phyloP scores from a whole-genome alignment of 1,140 invertebrate species.

The Saccostrea cuccullata region DNA sequence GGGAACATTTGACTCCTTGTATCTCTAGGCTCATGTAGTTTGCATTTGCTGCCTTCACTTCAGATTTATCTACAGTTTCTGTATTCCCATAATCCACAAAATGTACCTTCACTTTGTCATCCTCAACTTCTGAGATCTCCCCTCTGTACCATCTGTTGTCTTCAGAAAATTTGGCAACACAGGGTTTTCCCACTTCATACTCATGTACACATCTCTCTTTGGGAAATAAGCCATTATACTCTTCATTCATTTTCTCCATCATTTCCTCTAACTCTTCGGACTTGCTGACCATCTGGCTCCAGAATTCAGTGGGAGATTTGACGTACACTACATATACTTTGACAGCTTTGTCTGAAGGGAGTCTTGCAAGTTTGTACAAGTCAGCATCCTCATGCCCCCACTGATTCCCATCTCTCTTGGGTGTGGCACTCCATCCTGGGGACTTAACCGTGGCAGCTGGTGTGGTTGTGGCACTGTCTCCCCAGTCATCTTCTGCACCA shows the following conservation, averaged over 20 bases:
- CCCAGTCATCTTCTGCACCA: constrained; percentile 53
- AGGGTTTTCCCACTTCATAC: constrained; percentile 59
- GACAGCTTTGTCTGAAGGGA: constrained; percentile 55
- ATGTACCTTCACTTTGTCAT: constrained; percentile 84
- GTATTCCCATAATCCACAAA: constrained; percentile 83
- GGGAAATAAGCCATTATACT: constrained; percentile 56
- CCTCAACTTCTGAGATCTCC: constrained; percentile 84
- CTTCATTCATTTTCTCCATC: constrained; percentile 74
- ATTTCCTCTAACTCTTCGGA: constrained; percentile 75
- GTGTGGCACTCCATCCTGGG: constrained; percentile 20
- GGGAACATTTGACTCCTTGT: constrained; percentile 68
- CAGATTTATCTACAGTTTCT: constrained; percentile 59
- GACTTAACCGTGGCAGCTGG: constrained; percentile 10
- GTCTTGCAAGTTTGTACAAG: constrained; percentile 47
- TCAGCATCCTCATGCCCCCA: constrained; percentile 45
- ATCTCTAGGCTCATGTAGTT: constrained; percentile 78
- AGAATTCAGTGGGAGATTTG: constrained; percentile 75
- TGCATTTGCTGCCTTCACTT: constrained; percentile 62
- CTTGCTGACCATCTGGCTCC: constrained; percentile 76
- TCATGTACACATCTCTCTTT: constrained; percentile 50
- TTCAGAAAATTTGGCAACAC: constrained; percentile 84
- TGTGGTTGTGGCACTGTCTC: not conserved
- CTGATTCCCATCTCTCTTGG: constrained; percentile 2
- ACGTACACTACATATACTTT: constrained; percentile 65
- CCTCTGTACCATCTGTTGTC: constrained; percentile 90